These are phyloP conservation scores for Rhegmatorhina hoffmannsi DNA, from an alignment of 2,113 vertebrate species.

Conservation along the genomic window DNA sequence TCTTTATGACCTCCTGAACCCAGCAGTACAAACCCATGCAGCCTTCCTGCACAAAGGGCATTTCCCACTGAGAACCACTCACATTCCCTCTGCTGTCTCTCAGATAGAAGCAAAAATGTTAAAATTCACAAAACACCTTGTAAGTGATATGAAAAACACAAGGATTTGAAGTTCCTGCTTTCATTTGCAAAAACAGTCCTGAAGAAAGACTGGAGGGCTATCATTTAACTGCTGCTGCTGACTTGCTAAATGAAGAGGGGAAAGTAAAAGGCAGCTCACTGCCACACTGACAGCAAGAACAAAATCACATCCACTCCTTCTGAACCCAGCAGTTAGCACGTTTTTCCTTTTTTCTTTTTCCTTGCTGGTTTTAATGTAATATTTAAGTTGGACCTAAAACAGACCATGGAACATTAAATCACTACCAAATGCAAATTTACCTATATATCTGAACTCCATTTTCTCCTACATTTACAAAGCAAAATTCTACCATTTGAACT, in stretches of 20 bases:
- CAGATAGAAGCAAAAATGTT: background rate
- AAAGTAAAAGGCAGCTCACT: slow-evolving; percentile 29
- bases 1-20: background rate
- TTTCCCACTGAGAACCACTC: background rate
- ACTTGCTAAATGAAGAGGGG: slow-evolving; percentile 53
- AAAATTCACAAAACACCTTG: slow-evolving; percentile 24
- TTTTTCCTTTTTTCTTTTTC: background rate
- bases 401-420: slow-evolving; percentile 60
- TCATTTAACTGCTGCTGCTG: slow-evolving; percentile 48
- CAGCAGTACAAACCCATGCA: background rate
- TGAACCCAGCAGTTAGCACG: slow-evolving; percentile 2
- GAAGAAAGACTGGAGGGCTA: slow-evolving; percentile 39
- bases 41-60: background rate
- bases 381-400: slow-evolving; percentile 65
- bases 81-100: background rate
- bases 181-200: slow-evolving; percentile 47
- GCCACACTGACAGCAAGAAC: slow-evolving; percentile 37
- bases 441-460: slow-evolving; percentile 54
- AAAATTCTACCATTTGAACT: slow-evolving; percentile 58
- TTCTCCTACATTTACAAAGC: slow-evolving; percentile 65
- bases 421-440: slow-evolving; percentile 69
- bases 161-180: slow-evolving; percentile 53
- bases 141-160: background rate
- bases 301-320: slow-evolving; percentile 33
- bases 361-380: slow-evolving; percentile 60